Conservation (phyloP, 2,113 vertebrate genomes). For the Mohoua ochrocephala region DNA sequence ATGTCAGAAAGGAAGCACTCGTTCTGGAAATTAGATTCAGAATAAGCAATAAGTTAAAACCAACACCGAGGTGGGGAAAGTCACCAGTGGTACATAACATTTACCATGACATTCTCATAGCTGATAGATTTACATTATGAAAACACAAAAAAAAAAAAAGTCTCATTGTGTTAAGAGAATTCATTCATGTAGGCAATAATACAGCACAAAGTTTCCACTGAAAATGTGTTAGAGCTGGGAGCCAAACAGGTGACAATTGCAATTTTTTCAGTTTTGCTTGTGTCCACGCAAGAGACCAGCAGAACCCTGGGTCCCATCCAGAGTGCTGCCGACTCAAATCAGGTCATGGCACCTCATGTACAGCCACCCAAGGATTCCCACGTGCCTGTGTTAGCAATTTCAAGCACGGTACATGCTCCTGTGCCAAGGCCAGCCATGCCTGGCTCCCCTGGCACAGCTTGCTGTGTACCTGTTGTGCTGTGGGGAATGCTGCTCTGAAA, state of each 20-base stretch:
- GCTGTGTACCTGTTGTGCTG: background rate
- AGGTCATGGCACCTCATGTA: background rate
- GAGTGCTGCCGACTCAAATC: background rate
- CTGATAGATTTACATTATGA: background rate
- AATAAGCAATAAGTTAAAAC: background rate
- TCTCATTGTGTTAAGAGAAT: background rate
- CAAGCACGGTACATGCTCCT: background rate
- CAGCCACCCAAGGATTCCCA: background rate
- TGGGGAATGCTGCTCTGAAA: background rate
- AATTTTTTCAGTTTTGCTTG: background rate
- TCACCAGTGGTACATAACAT: background rate
- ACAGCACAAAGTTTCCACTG: background rate
- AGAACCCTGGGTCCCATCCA: background rate
- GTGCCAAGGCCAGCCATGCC: background rate
- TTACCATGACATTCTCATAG: background rate
- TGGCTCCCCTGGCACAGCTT: background rate
- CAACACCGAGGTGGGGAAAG: background rate
- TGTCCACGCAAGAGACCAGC: background rate
- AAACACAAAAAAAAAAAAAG: no score
- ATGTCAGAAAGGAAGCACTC: background rate
- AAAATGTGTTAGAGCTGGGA: background rate
- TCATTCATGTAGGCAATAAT: background rate
- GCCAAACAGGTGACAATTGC: background rate
- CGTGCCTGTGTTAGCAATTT: background rate
- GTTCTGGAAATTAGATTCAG: background rate